A percentile compares a stretch with the other conserved stretches of the same genome.
These are phyloP conservation scores for Aurelia aurita complex sp. Pacific DNA, from an alignment of 30 jellyfish, hydroid and myxozoan genomes.

Conservation along the genomic window DNA sequence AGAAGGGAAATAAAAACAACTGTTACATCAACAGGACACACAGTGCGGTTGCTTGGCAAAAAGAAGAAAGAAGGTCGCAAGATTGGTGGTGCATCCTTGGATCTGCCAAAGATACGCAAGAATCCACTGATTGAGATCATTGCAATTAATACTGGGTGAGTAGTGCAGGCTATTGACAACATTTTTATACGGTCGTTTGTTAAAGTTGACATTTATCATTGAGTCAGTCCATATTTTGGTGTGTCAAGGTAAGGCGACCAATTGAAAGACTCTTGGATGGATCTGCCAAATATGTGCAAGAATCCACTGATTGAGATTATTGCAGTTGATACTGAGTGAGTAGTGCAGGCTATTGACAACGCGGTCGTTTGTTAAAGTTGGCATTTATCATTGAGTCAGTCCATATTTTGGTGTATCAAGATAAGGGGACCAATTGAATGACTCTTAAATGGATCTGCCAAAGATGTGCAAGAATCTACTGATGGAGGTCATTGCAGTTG, in stretches of 20 bases:
- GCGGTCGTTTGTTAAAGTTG: too few relatives aligned
- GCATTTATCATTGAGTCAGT: too few relatives aligned
- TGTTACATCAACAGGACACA: slow-evolving; percentile 60
- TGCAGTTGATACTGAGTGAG: slow-evolving; percentile 96
- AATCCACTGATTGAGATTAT: slow-evolving; percentile 86
- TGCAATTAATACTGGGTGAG: slow-evolving; percentile 97
- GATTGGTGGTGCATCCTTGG: slow-evolving; percentile 86
- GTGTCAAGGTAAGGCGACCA: too few relatives aligned
- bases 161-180: neutral
- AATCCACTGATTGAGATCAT: slow-evolving; percentile 86
- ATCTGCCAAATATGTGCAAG: slow-evolving; percentile 84
- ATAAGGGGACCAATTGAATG: too few relatives aligned
- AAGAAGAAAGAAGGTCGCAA: slow-evolving; percentile 81
- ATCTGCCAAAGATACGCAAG: slow-evolving; percentile 85
- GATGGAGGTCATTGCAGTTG: too few relatives aligned
- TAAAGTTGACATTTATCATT: too few relatives aligned
- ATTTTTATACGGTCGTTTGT: neutral
- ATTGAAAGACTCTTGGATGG: neutral
- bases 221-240: too few relatives aligned
- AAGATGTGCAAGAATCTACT: too few relatives aligned
- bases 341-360: neutral
- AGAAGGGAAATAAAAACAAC: too few relatives aligned
- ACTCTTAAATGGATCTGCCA: too few relatives aligned
- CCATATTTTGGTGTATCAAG: too few relatives aligned
- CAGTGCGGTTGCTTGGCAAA: slow-evolving; percentile 90